Evolutionary conservation across 1,140 invertebrate genomes (phyloP), one percentile per base, ranked within the genome.

Genomic region (Aphelenchoides avenae): DNA sequence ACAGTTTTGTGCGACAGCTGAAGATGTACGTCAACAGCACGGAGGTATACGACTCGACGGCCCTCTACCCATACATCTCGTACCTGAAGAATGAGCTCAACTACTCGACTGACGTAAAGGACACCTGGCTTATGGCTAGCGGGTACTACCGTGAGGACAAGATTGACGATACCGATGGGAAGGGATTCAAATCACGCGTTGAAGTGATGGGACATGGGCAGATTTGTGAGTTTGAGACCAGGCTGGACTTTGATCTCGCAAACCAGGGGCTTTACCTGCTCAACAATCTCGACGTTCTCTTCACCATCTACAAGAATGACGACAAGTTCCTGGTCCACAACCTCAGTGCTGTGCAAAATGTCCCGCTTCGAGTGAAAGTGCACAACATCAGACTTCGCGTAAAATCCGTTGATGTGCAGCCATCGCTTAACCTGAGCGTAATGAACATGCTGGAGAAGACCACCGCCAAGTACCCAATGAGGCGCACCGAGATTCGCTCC

Each of bases 161-260:
- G 27, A 34, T 39, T 5, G 33, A 58, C 22, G 41, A 22, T 26
- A 24, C 11, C 5, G n/a, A 1, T 3, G 58, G 50, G 31, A 7
- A 5, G 1, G 57, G 57, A 18, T 59, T 61, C 34, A 22, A 7
- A 11, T 30, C 9, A 5, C 48, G 58, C 2, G 26, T 13, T 41
- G 9, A 4, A 31, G 15, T 29, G 0, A 31, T 64, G 18, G 15
- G 24, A 1, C 18, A 18, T 5, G 42, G 58, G n/a, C 5, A 20
- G 15, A 22, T 15, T 5, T 18, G 33, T 26, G 42, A 66, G 7
- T 29, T 64, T 13, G 4, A 44, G 0, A 55, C 58, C 2, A 27
- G 61, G n/a, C 29, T 61, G 15, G 58, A 61, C 22, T 65, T 64
- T 57, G 58, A 61, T 30, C 34, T 61, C 0, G 61, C 30, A 3